A percentile compares a stretch with the other conserved stretches of the same genome.
Evolutionary conservation across 2,888 invertebrate genomes (phyloP).

Genomic region (Sarcophaga caerulescens): DNA sequence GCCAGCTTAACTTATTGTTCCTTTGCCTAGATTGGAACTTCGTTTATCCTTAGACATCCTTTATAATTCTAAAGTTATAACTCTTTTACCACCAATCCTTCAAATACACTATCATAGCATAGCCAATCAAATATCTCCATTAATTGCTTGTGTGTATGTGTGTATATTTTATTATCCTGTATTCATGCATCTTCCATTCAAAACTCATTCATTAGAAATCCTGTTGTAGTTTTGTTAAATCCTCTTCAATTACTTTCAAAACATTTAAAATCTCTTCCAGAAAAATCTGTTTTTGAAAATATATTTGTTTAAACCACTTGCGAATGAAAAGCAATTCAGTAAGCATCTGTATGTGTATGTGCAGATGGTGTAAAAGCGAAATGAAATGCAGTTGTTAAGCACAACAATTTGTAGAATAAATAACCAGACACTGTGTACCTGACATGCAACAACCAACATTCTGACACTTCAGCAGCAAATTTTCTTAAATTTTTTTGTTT

Average conservation of each 20-base stretch:
- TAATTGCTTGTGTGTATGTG: neutral
- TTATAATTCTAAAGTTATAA: too few species aligned
- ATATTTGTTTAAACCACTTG: constrained; percentile 32
- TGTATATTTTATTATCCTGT: neutral
- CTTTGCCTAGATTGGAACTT: too few species aligned
- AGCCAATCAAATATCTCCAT: neutral
- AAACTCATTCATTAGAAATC: constrained; percentile 20
- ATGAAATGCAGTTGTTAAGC: constrained; percentile 40
- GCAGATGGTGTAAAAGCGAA: neutral
- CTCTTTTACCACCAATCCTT: too few species aligned
- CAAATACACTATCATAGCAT: too few species aligned
- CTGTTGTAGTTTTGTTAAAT: constrained; percentile 26
- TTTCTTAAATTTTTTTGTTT: neutral
- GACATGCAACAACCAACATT: constrained; percentile 47
- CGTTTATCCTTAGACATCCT: too few species aligned
- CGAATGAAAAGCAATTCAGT: neutral
- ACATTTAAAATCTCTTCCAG: constrained; percentile 31
- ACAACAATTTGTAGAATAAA: constrained; percentile 10
- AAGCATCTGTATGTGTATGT: neutral
- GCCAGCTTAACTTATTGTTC: too few species aligned
- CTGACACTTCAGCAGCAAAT: neutral
- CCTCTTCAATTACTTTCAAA: constrained; percentile 41
- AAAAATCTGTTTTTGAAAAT: constrained; percentile 33
- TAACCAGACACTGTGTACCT: constrained; percentile 21
- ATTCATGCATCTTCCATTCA: neutral